A percentile compares a stretch with the other conserved stretches of the same genome.
Evolutionary conservation across 2,888 invertebrate genomes (phyloP).

Genomic region (Liodrosophila aerea): DNA sequence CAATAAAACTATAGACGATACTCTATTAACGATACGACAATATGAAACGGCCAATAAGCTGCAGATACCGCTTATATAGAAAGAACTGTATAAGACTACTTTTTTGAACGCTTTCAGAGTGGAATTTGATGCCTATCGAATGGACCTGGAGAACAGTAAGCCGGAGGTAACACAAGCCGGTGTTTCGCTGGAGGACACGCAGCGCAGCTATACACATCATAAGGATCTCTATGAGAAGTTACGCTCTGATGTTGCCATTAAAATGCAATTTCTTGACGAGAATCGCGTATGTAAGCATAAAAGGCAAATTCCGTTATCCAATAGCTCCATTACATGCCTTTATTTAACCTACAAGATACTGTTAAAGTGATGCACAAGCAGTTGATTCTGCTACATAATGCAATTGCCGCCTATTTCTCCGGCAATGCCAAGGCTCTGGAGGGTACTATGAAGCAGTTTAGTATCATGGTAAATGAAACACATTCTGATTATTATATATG

Average conservation of each 20-base stretch:
- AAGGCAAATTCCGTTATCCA: too few species aligned
- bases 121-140: slow-evolving; percentile 98
- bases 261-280: slow-evolving; percentile 97
- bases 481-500: too few species aligned
- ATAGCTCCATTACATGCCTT: too few species aligned
- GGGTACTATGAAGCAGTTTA: slow-evolving; percentile 96
- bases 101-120: slow-evolving; percentile 86
- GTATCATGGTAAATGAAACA: slow-evolving; percentile 90
- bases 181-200: slow-evolving; percentile 91
- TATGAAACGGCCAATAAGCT: slow-evolving; percentile 85
- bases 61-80: too few species aligned
- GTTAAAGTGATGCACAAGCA: slow-evolving; percentile 99
- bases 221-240: slow-evolving; percentile 96
- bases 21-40: slow-evolving; percentile 86
- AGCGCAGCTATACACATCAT: slow-evolving; percentile 91
- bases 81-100: too few species aligned
- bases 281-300: slow-evolving; percentile 91
- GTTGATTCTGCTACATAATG: slow-evolving; percentile 95
- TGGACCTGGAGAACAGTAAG: slow-evolving; percentile 93
- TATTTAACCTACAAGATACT: too few species aligned
- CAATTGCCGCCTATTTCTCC: slow-evolving; percentile 97
- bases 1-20: slow-evolving; percentile 99
- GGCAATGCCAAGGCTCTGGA: slow-evolving; percentile 97
- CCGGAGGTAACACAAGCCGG: slow-evolving; percentile 84
- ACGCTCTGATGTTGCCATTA: slow-evolving; percentile 95